Conservation (phyloP, 2,888 invertebrate species). For the Temnothorax ravouxi region DNA sequence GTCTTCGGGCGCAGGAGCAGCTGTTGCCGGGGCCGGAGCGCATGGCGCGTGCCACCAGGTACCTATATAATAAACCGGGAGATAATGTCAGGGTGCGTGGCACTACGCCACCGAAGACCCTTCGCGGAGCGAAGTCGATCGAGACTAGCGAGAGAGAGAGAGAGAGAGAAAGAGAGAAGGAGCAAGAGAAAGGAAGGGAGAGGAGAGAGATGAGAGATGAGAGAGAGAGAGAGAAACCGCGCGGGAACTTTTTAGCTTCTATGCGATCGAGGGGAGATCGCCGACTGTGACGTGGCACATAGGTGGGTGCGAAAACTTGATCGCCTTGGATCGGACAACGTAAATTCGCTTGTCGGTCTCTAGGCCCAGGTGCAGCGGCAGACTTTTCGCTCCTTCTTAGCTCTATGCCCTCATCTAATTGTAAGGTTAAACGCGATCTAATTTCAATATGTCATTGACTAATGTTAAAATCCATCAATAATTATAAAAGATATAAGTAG, state of each 20-base stretch:
- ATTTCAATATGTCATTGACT: constrained; percentile 8
- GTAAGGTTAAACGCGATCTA: background rate
- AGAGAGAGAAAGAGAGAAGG: background rate
- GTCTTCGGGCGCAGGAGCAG: constrained; percentile 79
- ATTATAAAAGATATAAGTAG: background rate
- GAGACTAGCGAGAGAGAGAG: background rate
- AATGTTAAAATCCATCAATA: background rate
- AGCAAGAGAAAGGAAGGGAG: too few relatives aligned
- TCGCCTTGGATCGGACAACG: constrained; percentile 57
- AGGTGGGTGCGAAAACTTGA: constrained; percentile 62
- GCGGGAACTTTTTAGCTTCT: constrained; percentile 60
- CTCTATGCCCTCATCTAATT: background rate
- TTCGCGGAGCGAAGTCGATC: constrained; percentile 58
- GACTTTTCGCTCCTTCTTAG: background rate
- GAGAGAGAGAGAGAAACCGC: constrained; percentile 60
- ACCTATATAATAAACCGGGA: constrained; percentile 82
- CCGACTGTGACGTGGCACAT: constrained; percentile 55
- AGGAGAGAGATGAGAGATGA: background rate
- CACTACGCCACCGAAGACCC: constrained; percentile 76
- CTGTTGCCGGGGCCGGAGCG: constrained; percentile 81
- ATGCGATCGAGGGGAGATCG: constrained; percentile 63
- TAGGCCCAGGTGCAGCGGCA: constrained; percentile 40
- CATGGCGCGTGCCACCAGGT: constrained; percentile 86
- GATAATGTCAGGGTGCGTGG: constrained; percentile 84
- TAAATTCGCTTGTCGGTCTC: constrained; percentile 49